Percentiles rank a stretch among this genome's conserved stretches.
phyloP scores from a whole-genome alignment of 2,113 vertebrate genomes.

The Pardalotus punctatus region DNA sequence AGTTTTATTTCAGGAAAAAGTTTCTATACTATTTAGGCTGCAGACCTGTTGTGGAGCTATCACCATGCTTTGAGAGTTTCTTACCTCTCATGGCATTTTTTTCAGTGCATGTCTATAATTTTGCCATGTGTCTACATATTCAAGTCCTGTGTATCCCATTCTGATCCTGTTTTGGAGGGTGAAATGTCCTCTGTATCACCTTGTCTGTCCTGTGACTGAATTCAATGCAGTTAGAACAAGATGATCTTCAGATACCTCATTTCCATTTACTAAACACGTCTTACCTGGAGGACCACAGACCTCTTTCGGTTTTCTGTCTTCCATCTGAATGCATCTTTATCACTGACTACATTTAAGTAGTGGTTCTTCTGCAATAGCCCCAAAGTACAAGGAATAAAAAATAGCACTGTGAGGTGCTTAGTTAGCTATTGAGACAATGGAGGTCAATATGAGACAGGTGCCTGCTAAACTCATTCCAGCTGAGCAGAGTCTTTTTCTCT shows the following conservation, averaged over 20 bases:
- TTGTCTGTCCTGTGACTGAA: background rate
- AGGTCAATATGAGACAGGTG: background rate
- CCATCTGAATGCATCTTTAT: background rate
- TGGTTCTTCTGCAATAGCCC: background rate
- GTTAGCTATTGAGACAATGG: background rate
- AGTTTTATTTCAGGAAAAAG: background rate
- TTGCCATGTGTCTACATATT: background rate
- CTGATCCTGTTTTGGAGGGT: background rate
- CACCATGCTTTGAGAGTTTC: background rate
- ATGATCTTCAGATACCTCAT: background rate
- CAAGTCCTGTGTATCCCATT: background rate
- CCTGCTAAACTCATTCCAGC: background rate
- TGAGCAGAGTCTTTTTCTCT: background rate
- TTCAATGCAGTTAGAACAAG: background rate
- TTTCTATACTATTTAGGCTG: background rate
- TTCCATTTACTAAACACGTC: background rate
- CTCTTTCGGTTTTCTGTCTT: background rate
- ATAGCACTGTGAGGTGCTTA: background rate
- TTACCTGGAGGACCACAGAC: background rate
- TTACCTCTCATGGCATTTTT: background rate
- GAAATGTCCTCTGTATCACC: background rate
- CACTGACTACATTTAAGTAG: background rate
- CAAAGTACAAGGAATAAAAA: background rate
- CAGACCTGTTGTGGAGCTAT: background rate
- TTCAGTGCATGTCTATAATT: background rate